Conservation (phyloP, 2,113 vertebrate genomes). For the Pedionomus torquatus region DNA sequence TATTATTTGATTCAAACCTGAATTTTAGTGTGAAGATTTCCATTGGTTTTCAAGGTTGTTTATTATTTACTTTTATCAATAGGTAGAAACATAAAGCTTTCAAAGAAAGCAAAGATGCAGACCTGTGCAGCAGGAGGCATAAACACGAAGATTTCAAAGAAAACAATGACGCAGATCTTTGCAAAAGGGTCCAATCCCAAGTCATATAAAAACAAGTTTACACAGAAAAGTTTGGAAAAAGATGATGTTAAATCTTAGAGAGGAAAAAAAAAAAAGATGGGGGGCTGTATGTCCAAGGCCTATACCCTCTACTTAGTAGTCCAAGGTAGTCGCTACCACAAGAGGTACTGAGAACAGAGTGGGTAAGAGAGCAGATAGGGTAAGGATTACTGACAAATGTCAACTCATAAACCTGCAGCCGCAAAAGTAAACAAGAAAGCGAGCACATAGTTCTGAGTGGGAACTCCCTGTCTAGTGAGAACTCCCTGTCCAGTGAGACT, state of each 20-base stretch:
- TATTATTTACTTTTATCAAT: background rate
- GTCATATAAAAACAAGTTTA: background rate
- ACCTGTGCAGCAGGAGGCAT: background rate
- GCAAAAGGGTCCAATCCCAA: background rate
- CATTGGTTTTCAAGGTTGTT: background rate
- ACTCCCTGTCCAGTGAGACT: background rate
- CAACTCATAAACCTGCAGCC: background rate
- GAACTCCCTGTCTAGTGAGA: background rate
- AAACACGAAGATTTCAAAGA: background rate
- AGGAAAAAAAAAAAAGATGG: background rate
- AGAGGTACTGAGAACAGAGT: background rate
- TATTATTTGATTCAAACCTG: background rate
- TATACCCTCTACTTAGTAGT: background rate
- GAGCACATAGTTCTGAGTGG: background rate
- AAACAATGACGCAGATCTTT: background rate
- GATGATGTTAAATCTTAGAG: background rate
- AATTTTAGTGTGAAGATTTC: background rate
- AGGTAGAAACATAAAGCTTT: background rate
- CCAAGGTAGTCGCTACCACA: background rate
- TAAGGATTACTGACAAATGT: background rate
- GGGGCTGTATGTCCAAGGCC: background rate
- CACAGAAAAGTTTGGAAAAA: background rate
- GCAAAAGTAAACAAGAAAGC: background rate
- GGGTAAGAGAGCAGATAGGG: background rate
- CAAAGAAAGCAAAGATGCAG: background rate